phyloP scores from a whole-genome alignment of 2,797 vertebrate species.

The Cirrhinus molitorella region DNA sequence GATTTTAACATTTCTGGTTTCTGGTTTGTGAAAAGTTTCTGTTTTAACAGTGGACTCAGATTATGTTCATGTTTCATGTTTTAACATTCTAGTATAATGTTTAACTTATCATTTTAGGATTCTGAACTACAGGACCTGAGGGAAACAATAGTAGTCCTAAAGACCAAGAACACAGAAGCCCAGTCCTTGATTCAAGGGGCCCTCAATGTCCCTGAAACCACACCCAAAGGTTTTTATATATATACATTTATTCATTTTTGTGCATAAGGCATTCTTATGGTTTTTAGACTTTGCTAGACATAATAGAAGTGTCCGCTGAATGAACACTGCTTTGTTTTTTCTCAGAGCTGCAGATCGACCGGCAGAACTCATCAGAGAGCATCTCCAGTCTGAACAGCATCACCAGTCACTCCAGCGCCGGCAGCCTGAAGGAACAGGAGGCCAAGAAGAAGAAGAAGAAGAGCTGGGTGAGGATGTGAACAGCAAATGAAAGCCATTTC shows the following conservation, averaged over 20 bases:
- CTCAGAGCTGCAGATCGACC: slow-evolving; percentile 90
- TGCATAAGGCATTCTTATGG: not conserved
- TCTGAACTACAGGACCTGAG: slow-evolving; percentile 90
- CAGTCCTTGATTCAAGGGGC: slow-evolving; percentile 94
- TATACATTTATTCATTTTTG: not conserved
- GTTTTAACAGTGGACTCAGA: not conserved
- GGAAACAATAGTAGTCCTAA: slow-evolving; percentile 94
- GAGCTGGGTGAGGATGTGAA: slow-evolving; percentile 89
- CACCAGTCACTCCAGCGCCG: slow-evolving; percentile 92
- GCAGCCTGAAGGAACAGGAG: slow-evolving; percentile 93
- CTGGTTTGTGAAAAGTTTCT: not conserved
- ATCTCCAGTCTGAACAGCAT: slow-evolving; percentile 95
- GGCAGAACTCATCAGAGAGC: slow-evolving; percentile 97
- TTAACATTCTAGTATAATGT: not conserved
- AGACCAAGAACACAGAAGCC: slow-evolving; percentile 93
- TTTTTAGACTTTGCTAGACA: not conserved
- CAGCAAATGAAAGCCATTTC: not conserved
- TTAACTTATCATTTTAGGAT: slow-evolving; percentile 79
- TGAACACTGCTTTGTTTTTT: not conserved
- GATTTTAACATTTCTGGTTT: not conserved
- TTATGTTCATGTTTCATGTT: not conserved
- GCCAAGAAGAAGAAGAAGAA: slow-evolving; percentile 99
- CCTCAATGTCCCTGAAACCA: slow-evolving; percentile 83
- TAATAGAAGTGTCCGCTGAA: not conserved
- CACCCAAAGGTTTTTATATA: slow-evolving; percentile 85